A percentile compares a stretch with the other conserved stretches of the same genome.
phyloP scores from a whole-genome alignment of 2,797 vertebrate genomes.

The Acanthurus lineatus region DNA sequence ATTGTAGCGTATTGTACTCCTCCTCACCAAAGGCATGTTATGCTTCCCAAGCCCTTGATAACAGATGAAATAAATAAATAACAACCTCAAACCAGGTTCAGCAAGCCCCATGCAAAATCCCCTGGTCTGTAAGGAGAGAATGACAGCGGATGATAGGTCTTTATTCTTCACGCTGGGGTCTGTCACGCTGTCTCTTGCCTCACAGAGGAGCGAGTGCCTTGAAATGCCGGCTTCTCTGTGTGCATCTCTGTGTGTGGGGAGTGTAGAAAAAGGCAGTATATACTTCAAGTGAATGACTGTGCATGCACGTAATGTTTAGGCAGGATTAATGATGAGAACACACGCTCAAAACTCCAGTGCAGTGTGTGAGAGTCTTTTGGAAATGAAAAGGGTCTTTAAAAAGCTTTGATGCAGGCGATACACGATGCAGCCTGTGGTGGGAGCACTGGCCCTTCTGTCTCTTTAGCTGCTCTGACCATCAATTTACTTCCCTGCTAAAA shows the following conservation, averaged over 20 bases:
- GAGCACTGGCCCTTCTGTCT: constrained; percentile 49
- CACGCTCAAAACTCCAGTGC: constrained; percentile 10
- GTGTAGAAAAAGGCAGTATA: constrained; percentile 22
- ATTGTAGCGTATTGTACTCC: constrained; percentile 65
- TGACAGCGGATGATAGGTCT: constrained; percentile 75
- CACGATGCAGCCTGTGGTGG: constrained; percentile 52
- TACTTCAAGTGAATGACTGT: constrained; percentile 17
- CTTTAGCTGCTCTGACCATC: constrained; percentile 30
- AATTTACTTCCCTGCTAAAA: constrained; percentile 37
- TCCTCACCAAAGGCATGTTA: constrained; percentile 66
- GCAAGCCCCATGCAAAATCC: constrained; percentile 71
- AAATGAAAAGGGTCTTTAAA: constrained; percentile 39
- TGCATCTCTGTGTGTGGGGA: constrained; percentile 17
- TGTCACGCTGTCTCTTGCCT: constrained; percentile 68
- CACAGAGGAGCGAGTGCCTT: constrained; percentile 65
- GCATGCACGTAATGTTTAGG: constrained; percentile 8
- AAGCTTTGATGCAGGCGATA: constrained; percentile 46
- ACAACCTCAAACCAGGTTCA: constrained; percentile 65
- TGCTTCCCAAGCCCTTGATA: constrained; percentile 71
- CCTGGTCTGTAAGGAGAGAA: constrained; percentile 67
- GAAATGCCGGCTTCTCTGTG: constrained; percentile 60
- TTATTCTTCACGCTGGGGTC: constrained; percentile 71
- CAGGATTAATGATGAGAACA: constrained; percentile 27
- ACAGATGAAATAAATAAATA: constrained; percentile 76
- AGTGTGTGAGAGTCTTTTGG: constrained; percentile 5